A percentile compares a stretch with the other conserved stretches of the same genome.
These are phyloP conservation scores for Cephus cinctus DNA, from an alignment of 1,140 invertebrate genomes.

Conservation along the genomic window DNA sequence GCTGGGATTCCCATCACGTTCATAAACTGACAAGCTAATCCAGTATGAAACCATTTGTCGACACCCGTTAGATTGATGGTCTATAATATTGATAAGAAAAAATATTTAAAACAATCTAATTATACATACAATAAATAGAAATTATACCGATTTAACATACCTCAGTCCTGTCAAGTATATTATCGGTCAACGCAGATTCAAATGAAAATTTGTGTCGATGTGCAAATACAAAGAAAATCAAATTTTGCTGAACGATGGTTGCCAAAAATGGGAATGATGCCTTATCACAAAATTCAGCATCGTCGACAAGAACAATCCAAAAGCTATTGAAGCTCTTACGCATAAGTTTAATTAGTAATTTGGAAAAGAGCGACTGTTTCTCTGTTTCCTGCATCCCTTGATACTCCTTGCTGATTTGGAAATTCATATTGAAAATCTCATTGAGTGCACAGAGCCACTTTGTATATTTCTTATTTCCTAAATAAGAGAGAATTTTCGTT, in stretches of 20 bases:
- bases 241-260: slow-evolving; percentile 39
- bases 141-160: too few species aligned
- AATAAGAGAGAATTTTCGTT: slow-evolving; percentile 42
- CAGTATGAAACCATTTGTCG: slow-evolving; percentile 60
- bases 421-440: slow-evolving; percentile 58
- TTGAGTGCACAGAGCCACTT: slow-evolving; percentile 56
- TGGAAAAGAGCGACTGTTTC: slow-evolving; percentile 40
- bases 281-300: slow-evolving; percentile 56
- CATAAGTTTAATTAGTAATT: slow-evolving; percentile 39
- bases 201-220: slow-evolving; percentile 31
- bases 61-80: slow-evolving; percentile 40
- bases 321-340: slow-evolving; percentile 43
- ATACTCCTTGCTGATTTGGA: slow-evolving; percentile 45
- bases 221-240: slow-evolving; percentile 38
- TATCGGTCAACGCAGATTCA: slow-evolving; percentile 18
- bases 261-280: slow-evolving; percentile 57
- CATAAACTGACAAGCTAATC: slow-evolving; percentile 63
- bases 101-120: too few species aligned
- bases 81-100: too few species aligned
- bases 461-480: slow-evolving; percentile 35
- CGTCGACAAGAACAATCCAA: slow-evolving; percentile 59
- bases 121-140: too few species aligned
- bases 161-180: too few species aligned
- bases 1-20: slow-evolving; percentile 60
- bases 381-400: slow-evolving; percentile 25